Evolutionary conservation across 2,888 invertebrate species (phyloP).

Genomic region (Marronus borbonicus): DNA sequence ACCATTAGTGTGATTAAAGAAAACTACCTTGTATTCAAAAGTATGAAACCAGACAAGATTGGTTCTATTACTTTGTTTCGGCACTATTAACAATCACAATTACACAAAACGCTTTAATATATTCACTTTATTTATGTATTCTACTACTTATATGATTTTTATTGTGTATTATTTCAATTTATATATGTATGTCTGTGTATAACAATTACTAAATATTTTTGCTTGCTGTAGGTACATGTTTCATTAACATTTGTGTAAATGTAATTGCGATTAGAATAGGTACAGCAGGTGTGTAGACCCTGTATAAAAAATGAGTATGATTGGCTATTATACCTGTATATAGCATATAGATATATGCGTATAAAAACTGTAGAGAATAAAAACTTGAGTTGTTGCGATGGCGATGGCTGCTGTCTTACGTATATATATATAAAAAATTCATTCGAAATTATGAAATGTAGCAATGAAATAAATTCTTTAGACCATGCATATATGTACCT

Average conservation of each 20-base stretch:
- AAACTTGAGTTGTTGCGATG: conserved; percentile 34
- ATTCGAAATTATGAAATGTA: conserved; percentile 40
- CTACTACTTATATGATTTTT: neutral
- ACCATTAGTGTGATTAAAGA: too few species aligned
- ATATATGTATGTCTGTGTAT: neutral
- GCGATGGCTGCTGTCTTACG: conserved; percentile 39
- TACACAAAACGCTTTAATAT: conserved; percentile 16
- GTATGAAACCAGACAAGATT: conserved; percentile 23
- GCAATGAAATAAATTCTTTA: neutral
- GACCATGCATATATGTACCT: conserved; percentile 17
- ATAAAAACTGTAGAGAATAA: conserved; percentile 50
- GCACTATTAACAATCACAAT: conserved; percentile 38
- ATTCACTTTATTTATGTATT: neutral
- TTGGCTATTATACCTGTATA: conserved; percentile 45
- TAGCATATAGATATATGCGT: conserved; percentile 48
- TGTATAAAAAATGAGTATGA: conserved; percentile 53
- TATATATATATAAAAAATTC: conserved; percentile 49
- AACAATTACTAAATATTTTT: neutral
- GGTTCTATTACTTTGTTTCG: conserved; percentile 42
- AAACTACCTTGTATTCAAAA: conserved; percentile 12
- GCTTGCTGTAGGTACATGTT: neutral
- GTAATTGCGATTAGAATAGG: conserved; percentile 36
- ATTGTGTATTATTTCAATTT: neutral
- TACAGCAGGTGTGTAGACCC: conserved; percentile 64
- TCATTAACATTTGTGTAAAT: conserved; percentile 12